Evolutionary conservation across 2,797 vertebrate species (phyloP).

Genomic region (Chromobotia macracanthus): DNA sequence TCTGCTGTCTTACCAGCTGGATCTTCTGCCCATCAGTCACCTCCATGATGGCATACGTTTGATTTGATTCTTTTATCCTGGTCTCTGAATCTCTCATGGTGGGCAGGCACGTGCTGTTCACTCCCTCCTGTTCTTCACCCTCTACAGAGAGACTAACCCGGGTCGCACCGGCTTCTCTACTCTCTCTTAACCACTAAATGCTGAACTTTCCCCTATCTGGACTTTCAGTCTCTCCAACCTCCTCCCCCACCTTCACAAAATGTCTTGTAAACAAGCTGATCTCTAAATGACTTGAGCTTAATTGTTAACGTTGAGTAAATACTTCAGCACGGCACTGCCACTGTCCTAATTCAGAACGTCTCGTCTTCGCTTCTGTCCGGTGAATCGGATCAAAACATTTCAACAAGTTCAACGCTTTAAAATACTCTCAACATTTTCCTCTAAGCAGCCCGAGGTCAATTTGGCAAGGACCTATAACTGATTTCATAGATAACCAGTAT

Average conservation of each 20-base stretch:
- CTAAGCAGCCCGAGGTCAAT: background rate
- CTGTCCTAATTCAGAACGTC: constrained; percentile 17
- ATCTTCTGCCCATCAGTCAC: constrained; percentile 82
- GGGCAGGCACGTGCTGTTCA: constrained; percentile 38
- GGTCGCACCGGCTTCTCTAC: constrained; percentile 47
- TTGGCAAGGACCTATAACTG: constrained; percentile 1
- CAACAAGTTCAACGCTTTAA: constrained; percentile 58
- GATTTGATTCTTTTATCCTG: constrained; percentile 80
- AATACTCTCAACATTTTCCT: constrained; percentile 38
- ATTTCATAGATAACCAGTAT: constrained; percentile 11
- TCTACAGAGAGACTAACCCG: constrained; percentile 62
- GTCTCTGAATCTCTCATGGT: constrained; percentile 57
- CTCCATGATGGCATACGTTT: constrained; percentile 82
- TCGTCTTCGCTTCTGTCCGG: constrained; percentile 24
- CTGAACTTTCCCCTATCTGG: constrained; percentile 82
- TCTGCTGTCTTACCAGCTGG: constrained; percentile 78
- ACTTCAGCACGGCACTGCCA: constrained; percentile 61
- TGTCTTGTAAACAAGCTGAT: constrained; percentile 86
- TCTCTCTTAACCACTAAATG: constrained; percentile 65
- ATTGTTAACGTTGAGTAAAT: constrained; percentile 82
- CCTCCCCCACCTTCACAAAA: constrained; percentile 62
- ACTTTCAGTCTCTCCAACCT: constrained; percentile 78
- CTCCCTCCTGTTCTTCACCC: constrained; percentile 58
- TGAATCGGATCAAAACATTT: constrained; percentile 46
- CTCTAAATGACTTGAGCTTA: constrained; percentile 81